Percentiles rank a stretch among this genome's conserved stretches.
These are phyloP conservation scores for Sarcophaga variegata DNA, from an alignment of 2,888 invertebrate species.

Conservation along the genomic window DNA sequence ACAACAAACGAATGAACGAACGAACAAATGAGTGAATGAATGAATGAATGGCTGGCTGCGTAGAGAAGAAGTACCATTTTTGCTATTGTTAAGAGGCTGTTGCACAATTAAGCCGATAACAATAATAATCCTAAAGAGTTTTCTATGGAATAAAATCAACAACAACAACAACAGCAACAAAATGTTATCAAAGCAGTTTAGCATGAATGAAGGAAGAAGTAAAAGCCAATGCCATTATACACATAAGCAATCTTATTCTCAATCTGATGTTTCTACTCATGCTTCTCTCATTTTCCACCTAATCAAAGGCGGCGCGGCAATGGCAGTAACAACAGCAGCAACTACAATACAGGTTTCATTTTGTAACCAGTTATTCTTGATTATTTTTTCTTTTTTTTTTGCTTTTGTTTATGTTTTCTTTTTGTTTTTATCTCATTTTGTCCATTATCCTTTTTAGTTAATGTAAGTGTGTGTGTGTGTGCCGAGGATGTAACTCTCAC, in stretches of 20 bases:
- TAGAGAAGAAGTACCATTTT: slow-evolving; percentile 55
- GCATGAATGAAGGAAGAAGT: slow-evolving; percentile 33
- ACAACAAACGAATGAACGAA: slow-evolving; percentile 51
- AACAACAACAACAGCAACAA: background rate
- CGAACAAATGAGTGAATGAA: slow-evolving; percentile 55
- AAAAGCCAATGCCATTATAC: slow-evolving; percentile 36
- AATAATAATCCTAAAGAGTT: slow-evolving; percentile 61
- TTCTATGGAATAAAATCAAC: slow-evolving; percentile 6
- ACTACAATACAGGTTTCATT: slow-evolving; percentile 16
- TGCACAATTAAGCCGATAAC: slow-evolving; percentile 69
- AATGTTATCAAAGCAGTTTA: slow-evolving; percentile 56
- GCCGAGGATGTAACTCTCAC: background rate
- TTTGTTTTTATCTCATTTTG: slow-evolving; percentile 61
- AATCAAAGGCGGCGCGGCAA: slow-evolving; percentile 25
- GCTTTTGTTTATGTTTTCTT: background rate
- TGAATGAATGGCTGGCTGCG: slow-evolving; percentile 60
- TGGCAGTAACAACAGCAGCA: slow-evolving; percentile 13
- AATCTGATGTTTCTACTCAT: slow-evolving; percentile 2
- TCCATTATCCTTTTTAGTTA: slow-evolving; percentile 58
- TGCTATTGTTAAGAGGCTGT: slow-evolving; percentile 68
- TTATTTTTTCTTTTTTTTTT: background rate
- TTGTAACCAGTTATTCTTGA: background rate
- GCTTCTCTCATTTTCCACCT: background rate
- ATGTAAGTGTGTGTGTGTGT: slow-evolving; percentile 1
- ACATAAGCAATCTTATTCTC: background rate